phyloP scores from a whole-genome alignment of 2,113 vertebrate species.

The Chiloscyllium plagiosum region DNA sequence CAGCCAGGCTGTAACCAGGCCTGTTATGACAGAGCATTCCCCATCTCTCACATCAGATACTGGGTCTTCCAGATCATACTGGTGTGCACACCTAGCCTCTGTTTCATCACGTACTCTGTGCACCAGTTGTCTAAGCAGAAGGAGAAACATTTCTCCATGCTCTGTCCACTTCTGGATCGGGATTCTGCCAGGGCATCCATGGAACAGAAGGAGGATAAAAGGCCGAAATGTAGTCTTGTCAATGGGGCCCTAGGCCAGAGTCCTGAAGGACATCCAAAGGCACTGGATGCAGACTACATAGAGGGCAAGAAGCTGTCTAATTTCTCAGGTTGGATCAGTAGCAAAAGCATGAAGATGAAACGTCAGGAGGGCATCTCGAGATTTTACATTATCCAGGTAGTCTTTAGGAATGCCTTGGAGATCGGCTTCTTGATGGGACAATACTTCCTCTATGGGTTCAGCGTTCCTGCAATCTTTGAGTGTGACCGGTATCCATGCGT shows the following conservation, averaged over 20 bases:
- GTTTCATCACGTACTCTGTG: constrained; percentile 84
- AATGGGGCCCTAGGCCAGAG: constrained; percentile 66
- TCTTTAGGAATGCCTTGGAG: constrained; percentile 79
- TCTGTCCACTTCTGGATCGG: constrained; percentile 66
- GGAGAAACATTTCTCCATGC: constrained; percentile 68
- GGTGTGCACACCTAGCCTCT: constrained; percentile 82
- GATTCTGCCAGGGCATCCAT: constrained; percentile 51
- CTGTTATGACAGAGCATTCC: constrained; percentile 81
- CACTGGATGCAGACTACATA: constrained; percentile 58
- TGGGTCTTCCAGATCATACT: constrained; percentile 90
- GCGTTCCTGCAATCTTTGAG: constrained; percentile 71
- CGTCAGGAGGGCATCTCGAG: constrained; percentile 77
- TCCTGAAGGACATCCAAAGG: constrained; percentile 56
- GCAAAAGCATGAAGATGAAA: constrained; percentile 61
- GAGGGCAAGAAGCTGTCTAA: constrained; percentile 71
- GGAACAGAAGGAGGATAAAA: constrained; percentile 45
- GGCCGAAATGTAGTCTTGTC: constrained; percentile 54
- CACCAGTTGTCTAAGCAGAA: constrained; percentile 79
- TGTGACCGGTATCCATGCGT: constrained; percentile 80
- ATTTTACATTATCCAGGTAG: constrained; percentile 82
- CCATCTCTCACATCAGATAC: constrained; percentile 85
- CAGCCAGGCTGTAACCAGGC: constrained; percentile 84
- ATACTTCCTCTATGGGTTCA: constrained; percentile 80
- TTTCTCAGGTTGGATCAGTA: constrained; percentile 53
- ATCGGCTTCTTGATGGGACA: constrained; percentile 78